Conservation (phyloP, 2,888 invertebrate genomes). For the Xestia sexstrigata region DNA sequence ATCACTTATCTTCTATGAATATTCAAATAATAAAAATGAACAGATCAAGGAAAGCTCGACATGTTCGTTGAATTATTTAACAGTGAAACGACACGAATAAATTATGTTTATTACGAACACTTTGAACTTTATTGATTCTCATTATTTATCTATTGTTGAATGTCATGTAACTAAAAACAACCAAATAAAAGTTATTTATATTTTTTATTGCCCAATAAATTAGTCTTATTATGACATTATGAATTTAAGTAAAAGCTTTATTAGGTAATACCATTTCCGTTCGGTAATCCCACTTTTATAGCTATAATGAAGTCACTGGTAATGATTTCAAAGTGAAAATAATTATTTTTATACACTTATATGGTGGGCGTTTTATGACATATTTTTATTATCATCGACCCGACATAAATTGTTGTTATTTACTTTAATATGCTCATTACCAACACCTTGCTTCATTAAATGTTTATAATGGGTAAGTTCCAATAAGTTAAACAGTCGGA, state of each 20-base stretch:
- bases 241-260: slow-evolving; percentile 25
- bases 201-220: slow-evolving; percentile 37
- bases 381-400: slow-evolving; percentile 9
- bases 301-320: background rate
- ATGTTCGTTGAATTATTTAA: slow-evolving; percentile 77
- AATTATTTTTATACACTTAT: background rate
- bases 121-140: slow-evolving; percentile 18
- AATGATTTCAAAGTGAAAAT: slow-evolving; percentile 30
- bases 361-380: background rate
- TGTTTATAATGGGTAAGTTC: slow-evolving; percentile 12
- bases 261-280: slow-evolving; percentile 1
- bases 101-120: slow-evolving; percentile 56
- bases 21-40: slow-evolving; percentile 66
- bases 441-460: slow-evolving; percentile 9
- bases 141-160: slow-evolving; percentile 31
- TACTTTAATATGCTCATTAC: slow-evolving; percentile 23
- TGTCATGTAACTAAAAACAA: slow-evolving; percentile 11
- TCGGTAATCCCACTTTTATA: background rate
- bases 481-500: slow-evolving; percentile 16
- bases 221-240: slow-evolving; percentile 13
- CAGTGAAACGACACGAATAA: slow-evolving; percentile 74
- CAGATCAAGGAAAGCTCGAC: slow-evolving; percentile 66
- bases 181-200: background rate
- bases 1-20: slow-evolving; percentile 66
- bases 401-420: slow-evolving; percentile 29